Base-by-base conservation (phyloP, 2,888 invertebrate species). In the Mechanitis messenoides region DNA sequence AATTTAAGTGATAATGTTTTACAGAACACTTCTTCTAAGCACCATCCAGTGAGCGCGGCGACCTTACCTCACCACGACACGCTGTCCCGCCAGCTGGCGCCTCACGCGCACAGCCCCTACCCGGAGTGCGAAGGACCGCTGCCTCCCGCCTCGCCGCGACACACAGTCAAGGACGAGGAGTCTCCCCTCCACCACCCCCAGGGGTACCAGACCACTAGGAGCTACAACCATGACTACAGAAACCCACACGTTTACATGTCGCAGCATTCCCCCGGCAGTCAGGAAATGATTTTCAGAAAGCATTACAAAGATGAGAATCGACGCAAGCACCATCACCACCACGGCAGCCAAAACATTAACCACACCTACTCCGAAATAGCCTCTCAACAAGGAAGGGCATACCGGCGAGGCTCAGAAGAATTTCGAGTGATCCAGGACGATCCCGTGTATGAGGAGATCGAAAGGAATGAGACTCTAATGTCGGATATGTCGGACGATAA, bases 1-100 rank as follows among this genome's bases (percentile, higher is more conserved):
- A 42, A 9, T 42, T 42, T 9, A 42, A 7, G 3, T 9, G 7
- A 9, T 42, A 42, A 9, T 42, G 9, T 42, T 42, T 78, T 85
- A 72, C 94, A 95, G 95, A 95, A 94, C 94, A 94, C 94, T 93
- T 95, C 94, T 93, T 95, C 94, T 94, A 95, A 95, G 83, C 94
- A 94, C 71, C 94, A 89, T 66, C 92, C 86, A 88, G 93, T 77
- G 87, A 93, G 80, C 91, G 92, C 79, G 82, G 93, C 90, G 88
- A 94, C 89, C 85, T 92, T 89, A 87, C 94, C 85, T 87, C 94
- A 79, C 91, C 94, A 74, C 86, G 94, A 85, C 87, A 93, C 79
- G 79, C 86, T 88, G 69, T 88, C 87, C 65, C 88, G 89, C 11
- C 84, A 86, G 69, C 66, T 89, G 74, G 81, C 80, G 4, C 87